Base-by-base conservation (phyloP, 1,140 invertebrate species). In the Drosophila micromelanica region DNA sequence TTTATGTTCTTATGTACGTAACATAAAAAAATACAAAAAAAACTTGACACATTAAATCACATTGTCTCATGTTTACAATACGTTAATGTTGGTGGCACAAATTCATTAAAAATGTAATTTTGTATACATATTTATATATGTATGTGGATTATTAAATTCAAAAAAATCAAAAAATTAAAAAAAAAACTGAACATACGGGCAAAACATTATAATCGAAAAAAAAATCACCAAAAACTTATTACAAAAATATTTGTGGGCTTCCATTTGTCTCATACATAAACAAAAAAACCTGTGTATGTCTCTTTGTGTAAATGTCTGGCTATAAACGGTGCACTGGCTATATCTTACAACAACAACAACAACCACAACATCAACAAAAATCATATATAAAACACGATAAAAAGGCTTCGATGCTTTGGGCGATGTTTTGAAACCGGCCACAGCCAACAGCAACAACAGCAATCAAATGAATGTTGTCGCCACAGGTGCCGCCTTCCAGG, bases 381-480 rank as follows among this genome's bases (percentile, higher is more conserved):
- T 51, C 57, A 56, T 51, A 54, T 49, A 60, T 56, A 55, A 48
- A 40, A 43, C 56, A 67, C 40, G 67, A 63, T 71, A 52, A 70
- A 70, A 90, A 95, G 94, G 94, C 86, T 96, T 96, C 92, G 95
- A 96, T 93, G 94, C 94, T 74, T 94, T 96, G 93, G 95, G 95
- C 65, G 95, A 95, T 91, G 93, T 96, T 40, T 91, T 96, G 68
- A 94, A 95, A 90, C 95, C 95, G 64, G 92, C 92, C 52, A 92
- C 91, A 46, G 90, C 92, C 76, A 91, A 67, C 92, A 92, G 52
- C 72, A 80, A 80, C 67, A 67, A 76, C 80, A 92, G 76, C 76
- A 90, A 92, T 90, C 91, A 92, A 87, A 90, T 89, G 76, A 90
- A 90, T 82, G 79, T 92, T 91, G 80, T 89, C 70, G 74, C 80